phyloP scores from a whole-genome alignment of 2,113 vertebrate genomes.

The Sebastes fasciatus region DNA sequence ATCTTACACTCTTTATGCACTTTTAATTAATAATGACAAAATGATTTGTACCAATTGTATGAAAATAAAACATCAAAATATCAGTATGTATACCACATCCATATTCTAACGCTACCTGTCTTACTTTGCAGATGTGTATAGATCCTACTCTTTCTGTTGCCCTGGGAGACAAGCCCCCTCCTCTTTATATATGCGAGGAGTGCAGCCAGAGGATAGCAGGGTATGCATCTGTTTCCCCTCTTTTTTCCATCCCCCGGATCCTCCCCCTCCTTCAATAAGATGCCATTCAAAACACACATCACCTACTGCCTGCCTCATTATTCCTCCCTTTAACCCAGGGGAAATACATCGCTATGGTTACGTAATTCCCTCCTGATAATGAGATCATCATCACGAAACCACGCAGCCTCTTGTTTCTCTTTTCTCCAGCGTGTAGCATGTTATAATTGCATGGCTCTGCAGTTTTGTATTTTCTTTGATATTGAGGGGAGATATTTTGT shows the following conservation, averaged over 20 bases:
- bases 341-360: constrained; percentile 75
- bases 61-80: constrained; percentile 4
- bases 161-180: constrained; percentile 98
- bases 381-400: constrained; percentile 71
- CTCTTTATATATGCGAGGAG: constrained; percentile 97
- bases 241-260: constrained; percentile 7
- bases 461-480: background rate
- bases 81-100: background rate
- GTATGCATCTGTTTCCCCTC: constrained; percentile 78
- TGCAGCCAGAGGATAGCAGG: constrained; percentile 98
- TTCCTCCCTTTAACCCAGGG: constrained; percentile 61
- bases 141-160: constrained; percentile 97
- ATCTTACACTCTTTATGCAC: background rate
- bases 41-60: background rate
- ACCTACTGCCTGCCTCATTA: constrained; percentile 60
- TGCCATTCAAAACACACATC: constrained; percentile 52
- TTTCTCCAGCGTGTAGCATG: constrained; percentile 31
- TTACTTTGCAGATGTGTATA: constrained; percentile 95
- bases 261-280: constrained; percentile 25
- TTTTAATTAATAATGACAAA: background rate
- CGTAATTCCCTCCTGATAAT: constrained; percentile 71
- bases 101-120: constrained; percentile 28
- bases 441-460: constrained; percentile 27
- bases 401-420: constrained; percentile 56
- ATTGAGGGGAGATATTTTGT: constrained; percentile 12